Conservation (phyloP, 1,140 invertebrate species). For the Zaprionus tsacasi region DNA sequence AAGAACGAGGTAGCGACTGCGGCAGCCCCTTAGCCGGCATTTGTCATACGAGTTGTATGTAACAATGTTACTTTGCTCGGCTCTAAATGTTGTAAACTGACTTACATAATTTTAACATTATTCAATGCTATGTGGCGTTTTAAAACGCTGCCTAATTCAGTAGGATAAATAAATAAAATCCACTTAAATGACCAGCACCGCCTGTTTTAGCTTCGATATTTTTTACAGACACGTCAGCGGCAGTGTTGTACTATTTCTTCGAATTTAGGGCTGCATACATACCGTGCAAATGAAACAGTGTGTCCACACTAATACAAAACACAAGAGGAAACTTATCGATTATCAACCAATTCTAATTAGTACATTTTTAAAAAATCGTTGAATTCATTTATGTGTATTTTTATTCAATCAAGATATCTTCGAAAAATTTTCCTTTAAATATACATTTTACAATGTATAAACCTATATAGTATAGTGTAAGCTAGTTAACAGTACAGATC, state of each 20-base stretch:
- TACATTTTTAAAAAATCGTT: background rate
- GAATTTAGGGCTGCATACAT: constrained; percentile 18
- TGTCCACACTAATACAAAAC: constrained; percentile 6
- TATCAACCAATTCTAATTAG: constrained; percentile 9
- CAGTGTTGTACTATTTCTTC: constrained; percentile 21
- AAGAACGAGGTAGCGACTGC: constrained; percentile 50
- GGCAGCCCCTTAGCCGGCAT: constrained; percentile 52
- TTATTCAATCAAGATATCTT: background rate
- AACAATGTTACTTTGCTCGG: background rate
- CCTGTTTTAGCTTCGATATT: constrained; percentile 61
- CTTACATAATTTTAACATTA: constrained; percentile 74
- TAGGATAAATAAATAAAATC: constrained; percentile 66
- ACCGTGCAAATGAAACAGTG: constrained; percentile 2
- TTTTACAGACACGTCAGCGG: constrained; percentile 69
- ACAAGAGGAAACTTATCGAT: background rate
- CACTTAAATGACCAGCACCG: constrained; percentile 62
- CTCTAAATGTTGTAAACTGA: background rate
- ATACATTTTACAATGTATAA: background rate
- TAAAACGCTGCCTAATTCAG: constrained; percentile 65
- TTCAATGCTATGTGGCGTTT: constrained; percentile 57
- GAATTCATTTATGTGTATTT: background rate
- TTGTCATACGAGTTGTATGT: constrained; percentile 27
- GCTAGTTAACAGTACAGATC: background rate
- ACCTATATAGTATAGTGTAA: background rate
- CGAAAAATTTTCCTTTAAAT: background rate